phyloP scores from a whole-genome alignment of 2,888 invertebrate species.

The Oligia strigilis region DNA sequence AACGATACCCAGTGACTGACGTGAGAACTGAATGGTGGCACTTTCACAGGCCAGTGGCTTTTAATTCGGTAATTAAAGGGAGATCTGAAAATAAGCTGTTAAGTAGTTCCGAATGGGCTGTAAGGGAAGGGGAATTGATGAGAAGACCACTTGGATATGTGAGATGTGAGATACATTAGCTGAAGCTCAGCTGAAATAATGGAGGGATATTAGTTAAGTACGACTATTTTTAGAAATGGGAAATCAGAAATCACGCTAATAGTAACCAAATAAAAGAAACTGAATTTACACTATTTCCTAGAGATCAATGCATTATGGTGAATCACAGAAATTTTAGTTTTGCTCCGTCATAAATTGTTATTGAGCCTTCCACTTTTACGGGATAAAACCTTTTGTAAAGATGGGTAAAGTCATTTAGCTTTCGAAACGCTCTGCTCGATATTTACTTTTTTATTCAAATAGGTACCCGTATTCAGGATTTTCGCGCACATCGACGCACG shows the following conservation, averaged over 20 bases:
- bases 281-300: too few relatives aligned
- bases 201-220: background rate
- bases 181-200: constrained; percentile 12
- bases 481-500: constrained; percentile 39
- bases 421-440: constrained; percentile 36
- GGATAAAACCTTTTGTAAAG: constrained; percentile 20
- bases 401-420: constrained; percentile 24
- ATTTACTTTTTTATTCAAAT: constrained; percentile 56
- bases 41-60: constrained; percentile 82
- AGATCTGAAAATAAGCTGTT: constrained; percentile 68
- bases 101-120: constrained; percentile 68
- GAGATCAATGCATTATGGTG: background rate
- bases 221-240: background rate
- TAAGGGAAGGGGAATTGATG: constrained; percentile 60
- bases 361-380: background rate
- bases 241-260: background rate
- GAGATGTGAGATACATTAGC: constrained; percentile 30
- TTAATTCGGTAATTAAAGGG: constrained; percentile 72
- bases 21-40: constrained; percentile 82
- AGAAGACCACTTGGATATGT: constrained; percentile 46
- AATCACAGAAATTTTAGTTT: background rate
- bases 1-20: constrained; percentile 84
- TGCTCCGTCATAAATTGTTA: background rate
- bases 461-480: constrained; percentile 29
- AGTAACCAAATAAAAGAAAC: background rate